phyloP scores from a whole-genome alignment of 2,797 vertebrate genomes.

The Spea hammondii region DNA sequence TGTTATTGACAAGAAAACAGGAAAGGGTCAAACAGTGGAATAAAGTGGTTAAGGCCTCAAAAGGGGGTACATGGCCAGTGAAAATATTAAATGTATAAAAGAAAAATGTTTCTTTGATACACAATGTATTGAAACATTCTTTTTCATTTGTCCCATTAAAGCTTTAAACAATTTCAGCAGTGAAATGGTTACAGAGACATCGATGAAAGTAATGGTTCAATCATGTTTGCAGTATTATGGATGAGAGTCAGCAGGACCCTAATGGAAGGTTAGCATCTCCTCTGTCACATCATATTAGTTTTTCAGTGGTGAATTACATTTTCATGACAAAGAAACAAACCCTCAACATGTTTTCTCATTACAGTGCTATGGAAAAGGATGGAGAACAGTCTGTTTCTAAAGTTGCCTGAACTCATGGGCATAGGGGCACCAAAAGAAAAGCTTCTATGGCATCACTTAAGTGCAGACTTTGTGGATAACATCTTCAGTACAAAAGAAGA shows the following conservation, averaged over 20 bases:
- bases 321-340: constrained; percentile 54
- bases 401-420: constrained; percentile 11
- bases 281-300: constrained; percentile 52
- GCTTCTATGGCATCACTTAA: neutral
- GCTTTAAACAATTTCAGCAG: constrained; percentile 14
- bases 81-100: too few species aligned
- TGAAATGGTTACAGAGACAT: constrained; percentile 42
- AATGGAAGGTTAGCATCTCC: constrained; percentile 53
- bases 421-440: constrained; percentile 1
- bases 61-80: too few species aligned
- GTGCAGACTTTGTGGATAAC: too few species aligned
- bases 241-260: constrained; percentile 48
- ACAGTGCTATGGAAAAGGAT: constrained; percentile 29
- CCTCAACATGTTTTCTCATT: constrained; percentile 51
- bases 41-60: too few species aligned
- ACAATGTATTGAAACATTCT: neutral
- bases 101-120: too few species aligned
- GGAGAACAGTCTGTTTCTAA: constrained; percentile 27
- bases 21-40: too few species aligned
- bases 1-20: too few species aligned
- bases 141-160: constrained; percentile 18
- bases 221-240: constrained; percentile 52
- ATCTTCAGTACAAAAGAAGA: too few species aligned
- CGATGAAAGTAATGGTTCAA: constrained; percentile 52
- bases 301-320: constrained; percentile 51